Base-by-base conservation (phyloP, 2,113 vertebrate species). In the Sylvia atricapilla region DNA sequence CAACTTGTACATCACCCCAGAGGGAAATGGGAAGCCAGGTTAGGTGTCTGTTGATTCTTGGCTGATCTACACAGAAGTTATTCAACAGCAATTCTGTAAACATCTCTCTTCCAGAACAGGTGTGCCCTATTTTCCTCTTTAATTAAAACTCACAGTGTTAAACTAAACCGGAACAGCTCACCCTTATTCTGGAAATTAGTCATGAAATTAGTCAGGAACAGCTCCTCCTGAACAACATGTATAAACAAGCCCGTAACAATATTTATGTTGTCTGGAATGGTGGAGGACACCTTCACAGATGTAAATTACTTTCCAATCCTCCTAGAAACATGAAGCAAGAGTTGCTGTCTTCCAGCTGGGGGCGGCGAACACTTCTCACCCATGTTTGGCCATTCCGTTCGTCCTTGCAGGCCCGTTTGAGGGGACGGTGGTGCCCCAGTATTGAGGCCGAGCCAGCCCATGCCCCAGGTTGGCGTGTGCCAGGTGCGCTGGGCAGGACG, bases 111-210 rank as follows among this genome's bases (percentile, higher is more conserved):
- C 72, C 53, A 85, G 78, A 70, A 67, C 39, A 95, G 95, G 91
- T 87, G 75, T 80, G 95, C 27, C 93, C 33, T 59, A 14, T 89
- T 87, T 93, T 90, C 74, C 58, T 94, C 88, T 84, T 92, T 89
- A 94, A 93, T 91, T 89, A 94, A 90, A 93, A 85, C 70, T 73
- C 82, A 30, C 2, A 5, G 49, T 12, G 44, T 85, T 93, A 58
- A 93, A 91, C 60, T 59, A 63, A 86, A 94, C 39, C 20, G 13
- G 90, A 95, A 93, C 64, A 68, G 39, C 68, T 83, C 76, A 72
- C 47, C 20, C 60, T 84, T 81, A 70, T 44, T 78, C 93, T 95
- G 93, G 86, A 94, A 95, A 89, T 90, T 81, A 95, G 72, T 90
- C 68, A 96, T 2, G 22, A 86, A 88, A 90, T 87, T 70, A 92